Base-by-base conservation (phyloP, 1,140 invertebrate genomes). In the Rhynchophorus ferrugineus region DNA sequence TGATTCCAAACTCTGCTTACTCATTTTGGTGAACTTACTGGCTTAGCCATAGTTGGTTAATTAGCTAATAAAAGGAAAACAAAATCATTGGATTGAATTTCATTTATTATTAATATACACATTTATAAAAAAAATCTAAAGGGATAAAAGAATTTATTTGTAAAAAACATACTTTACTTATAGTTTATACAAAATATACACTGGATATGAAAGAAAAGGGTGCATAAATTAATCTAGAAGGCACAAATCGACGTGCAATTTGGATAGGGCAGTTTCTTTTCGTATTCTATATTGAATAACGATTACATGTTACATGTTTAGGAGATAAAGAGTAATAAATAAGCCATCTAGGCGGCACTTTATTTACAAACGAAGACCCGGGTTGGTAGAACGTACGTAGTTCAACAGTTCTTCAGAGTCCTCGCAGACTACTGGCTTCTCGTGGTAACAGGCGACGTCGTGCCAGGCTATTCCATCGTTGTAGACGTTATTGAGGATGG, bases 381-480 rank as follows among this genome's bases (percentile, higher is more conserved):
- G 82, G 75, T 90, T 90, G 62, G 83, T 90, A 67, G 80, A 80
- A 7, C 83, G 81, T 36, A 91, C 80, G 69, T 91, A 92, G 63
- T 82, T 84, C 49, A 92, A 76, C 36, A 92, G 78, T 68, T 91
- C 87, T 44, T 91, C 86, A 42, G 81, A 85, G 69, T 93, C 89
- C 68, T 93, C 90, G 69, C 90, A 92, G 56, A 92, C 78, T 66
- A 91, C 81, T 1, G 89, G 87, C 66, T 93, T 93, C 70, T 89
- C 87, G 68, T 92, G 90, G 70, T 92, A 91, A 69, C 89, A 93
- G 51, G 89, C 90, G 29, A 92, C 88, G 69, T 93, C 90, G 72
- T 92, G 90, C 89, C 89, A 92, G 42, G 84, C 85, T 62, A 92
- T 89, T 42, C 89, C 89, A 68, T 93, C 89, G 55, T 87, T 87